A percentile compares a stretch with the other conserved stretches of the same genome.
Conservation (phyloP, 30 jellyfish, hydroid and myxozoan genomes). For the Hydractinia symbiolongicarpus region DNA sequence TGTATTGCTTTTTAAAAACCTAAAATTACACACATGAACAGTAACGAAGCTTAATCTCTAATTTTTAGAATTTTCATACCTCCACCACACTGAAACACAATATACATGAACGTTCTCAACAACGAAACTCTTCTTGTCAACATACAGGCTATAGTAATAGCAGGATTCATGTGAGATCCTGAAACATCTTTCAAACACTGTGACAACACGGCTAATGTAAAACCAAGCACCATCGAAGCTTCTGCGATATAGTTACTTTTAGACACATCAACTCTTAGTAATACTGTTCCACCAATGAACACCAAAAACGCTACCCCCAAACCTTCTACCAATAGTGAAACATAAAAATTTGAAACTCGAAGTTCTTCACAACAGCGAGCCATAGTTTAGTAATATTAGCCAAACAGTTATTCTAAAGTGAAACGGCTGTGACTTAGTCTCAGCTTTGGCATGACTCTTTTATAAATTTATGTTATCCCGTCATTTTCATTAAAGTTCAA, state of each 20-base stretch:
- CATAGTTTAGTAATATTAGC: neutral
- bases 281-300: conserved; percentile 34
- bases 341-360: conserved; percentile 7
- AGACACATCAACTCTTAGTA: neutral
- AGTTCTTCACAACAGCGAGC: conserved; percentile 30
- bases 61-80: neutral
- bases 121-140: conserved; percentile 23
- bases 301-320: conserved; percentile 23
- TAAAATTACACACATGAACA: too few species aligned
- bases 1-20: too few species aligned
- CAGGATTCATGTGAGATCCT: conserved; percentile 35
- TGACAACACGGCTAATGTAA: conserved; percentile 18
- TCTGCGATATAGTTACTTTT: neutral
- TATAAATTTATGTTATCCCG: too few species aligned
- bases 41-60: too few species aligned
- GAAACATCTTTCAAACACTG: conserved; percentile 36
- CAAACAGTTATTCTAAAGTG: too few species aligned
- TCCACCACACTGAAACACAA: conserved; percentile 26
- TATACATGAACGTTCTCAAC: conserved; percentile 20
- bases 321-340: conserved; percentile 23
- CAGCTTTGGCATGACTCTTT: too few species aligned
- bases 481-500: too few species aligned
- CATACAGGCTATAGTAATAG: conserved; percentile 20
- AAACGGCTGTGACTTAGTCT: too few species aligned
- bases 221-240: conserved; percentile 29